These are phyloP conservation scores for Blastomussa wellsi DNA, from an alignment of 92 coral and sea anemone genomes.

Conservation along the genomic window DNA sequence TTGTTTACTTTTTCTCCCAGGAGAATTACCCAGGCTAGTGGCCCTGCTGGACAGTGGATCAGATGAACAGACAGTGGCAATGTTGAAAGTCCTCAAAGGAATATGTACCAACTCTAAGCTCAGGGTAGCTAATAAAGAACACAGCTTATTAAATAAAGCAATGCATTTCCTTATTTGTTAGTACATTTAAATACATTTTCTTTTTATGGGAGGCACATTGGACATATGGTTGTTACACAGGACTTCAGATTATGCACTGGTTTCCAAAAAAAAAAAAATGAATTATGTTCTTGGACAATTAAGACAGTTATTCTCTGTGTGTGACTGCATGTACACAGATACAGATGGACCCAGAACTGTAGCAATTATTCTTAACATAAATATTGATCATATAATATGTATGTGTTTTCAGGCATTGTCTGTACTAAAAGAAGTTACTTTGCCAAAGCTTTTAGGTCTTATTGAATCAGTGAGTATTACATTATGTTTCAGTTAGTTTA, in stretches of 20 bases:
- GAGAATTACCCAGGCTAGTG: constrained; percentile 66
- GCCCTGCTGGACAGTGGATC: constrained; percentile 67
- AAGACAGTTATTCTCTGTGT: too few species aligned
- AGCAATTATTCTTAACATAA: background rate
- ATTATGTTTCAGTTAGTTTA: too few species aligned
- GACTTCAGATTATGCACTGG: too few species aligned
- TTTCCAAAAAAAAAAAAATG: too few species aligned
- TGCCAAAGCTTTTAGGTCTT: constrained; percentile 43
- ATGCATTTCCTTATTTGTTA: too few species aligned
- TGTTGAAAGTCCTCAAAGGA: constrained; percentile 73
- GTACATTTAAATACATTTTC: too few species aligned
- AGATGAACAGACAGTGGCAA: constrained; percentile 70
- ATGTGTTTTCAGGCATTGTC: constrained; percentile 19
- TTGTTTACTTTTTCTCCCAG: constrained; percentile 28
- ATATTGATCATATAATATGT: background rate
- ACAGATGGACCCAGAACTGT: too few species aligned
- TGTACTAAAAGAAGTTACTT: constrained; percentile 61
- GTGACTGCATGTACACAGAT: too few species aligned
- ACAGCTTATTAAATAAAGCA: too few species aligned
- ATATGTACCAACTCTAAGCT: constrained; percentile 70
- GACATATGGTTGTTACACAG: too few species aligned
- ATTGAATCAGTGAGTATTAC: constrained; percentile 73
- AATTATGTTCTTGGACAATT: too few species aligned
- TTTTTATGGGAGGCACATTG: too few species aligned
- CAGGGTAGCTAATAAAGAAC: constrained; percentile 53